phyloP scores from a whole-genome alignment of 2,888 invertebrate species.

The Xestia xanthographa region DNA sequence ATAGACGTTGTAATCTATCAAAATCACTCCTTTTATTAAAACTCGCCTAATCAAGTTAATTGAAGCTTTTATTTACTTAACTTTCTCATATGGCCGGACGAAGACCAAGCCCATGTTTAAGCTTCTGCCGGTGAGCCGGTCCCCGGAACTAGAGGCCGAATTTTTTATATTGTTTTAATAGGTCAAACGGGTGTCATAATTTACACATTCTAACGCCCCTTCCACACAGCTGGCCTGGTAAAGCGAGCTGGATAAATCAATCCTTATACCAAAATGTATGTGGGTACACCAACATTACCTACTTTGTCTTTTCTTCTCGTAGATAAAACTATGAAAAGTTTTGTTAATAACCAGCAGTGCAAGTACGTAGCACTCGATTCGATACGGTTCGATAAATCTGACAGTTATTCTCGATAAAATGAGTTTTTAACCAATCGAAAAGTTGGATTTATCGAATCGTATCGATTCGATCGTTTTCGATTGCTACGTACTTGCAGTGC shows the following conservation, averaged over 20 bases:
- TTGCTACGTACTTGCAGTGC: too few species aligned
- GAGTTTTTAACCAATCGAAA: too few species aligned
- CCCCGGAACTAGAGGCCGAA: background rate
- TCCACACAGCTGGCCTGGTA: conserved; percentile 4
- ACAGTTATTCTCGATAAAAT: too few species aligned
- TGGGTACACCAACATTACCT: conserved; percentile 5
- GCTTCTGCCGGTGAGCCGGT: conserved; percentile 1
- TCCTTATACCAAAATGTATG: background rate
- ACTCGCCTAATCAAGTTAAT: background rate
- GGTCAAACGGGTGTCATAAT: conserved; percentile 41
- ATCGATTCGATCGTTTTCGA: too few species aligned
- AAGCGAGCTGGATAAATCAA: background rate
- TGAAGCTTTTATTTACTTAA: conserved; percentile 7
- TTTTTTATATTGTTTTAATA: conserved; percentile 42
- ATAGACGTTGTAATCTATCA: background rate
- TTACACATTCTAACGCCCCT: conserved; percentile 34
- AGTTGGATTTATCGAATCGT: too few species aligned
- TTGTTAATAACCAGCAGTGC: too few species aligned
- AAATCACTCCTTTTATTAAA: background rate
- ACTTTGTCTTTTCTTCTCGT: background rate
- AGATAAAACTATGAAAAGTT: background rate
- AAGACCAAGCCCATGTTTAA: conserved; percentile 1
- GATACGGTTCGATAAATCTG: too few species aligned
- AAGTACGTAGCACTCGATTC: too few species aligned
- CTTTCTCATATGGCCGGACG: background rate